Percentiles rank a stretch among this genome's conserved stretches.
Evolutionary conservation across 2,113 vertebrate species (phyloP).

Genomic region (Telmatochromis sp.): DNA sequence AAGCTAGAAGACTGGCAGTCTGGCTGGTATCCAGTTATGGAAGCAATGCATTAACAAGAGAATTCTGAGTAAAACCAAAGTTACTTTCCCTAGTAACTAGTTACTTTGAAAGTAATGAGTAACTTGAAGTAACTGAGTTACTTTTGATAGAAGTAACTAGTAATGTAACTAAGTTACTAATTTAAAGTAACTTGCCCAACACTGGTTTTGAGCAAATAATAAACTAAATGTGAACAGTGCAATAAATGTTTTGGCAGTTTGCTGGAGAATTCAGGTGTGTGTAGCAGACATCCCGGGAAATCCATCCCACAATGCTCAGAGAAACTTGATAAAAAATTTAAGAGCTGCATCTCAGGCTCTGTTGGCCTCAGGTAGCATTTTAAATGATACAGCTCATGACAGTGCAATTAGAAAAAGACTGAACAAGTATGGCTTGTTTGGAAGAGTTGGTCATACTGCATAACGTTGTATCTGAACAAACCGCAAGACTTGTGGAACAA

Average conservation of each 20-base stretch:
- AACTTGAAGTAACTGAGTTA: too few species aligned
- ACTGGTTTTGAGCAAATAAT: background rate
- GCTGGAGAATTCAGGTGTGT: background rate
- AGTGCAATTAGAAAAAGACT: background rate
- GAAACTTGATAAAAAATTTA: background rate
- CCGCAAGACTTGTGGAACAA: background rate
- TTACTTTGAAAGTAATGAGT: too few species aligned
- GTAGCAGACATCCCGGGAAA: background rate
- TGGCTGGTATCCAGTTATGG: too few species aligned
- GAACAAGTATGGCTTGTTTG: background rate
- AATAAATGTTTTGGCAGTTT: background rate
- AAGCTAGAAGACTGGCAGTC: too few species aligned
- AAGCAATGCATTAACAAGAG: too few species aligned
- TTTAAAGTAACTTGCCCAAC: too few species aligned
- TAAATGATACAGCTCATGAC: background rate
- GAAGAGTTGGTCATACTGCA: background rate
- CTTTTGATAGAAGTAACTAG: too few species aligned
- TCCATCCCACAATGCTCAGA: background rate
- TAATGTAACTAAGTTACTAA: too few species aligned
- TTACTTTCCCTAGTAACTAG: too few species aligned
- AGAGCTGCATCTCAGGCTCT: background rate
- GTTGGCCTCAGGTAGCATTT: background rate
- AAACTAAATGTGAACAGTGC: background rate
- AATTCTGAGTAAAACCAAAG: too few species aligned
- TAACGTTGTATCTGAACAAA: background rate